Evolutionary conservation across 2,888 invertebrate species (phyloP).

Genomic region (Leptinotarsa juncta): DNA sequence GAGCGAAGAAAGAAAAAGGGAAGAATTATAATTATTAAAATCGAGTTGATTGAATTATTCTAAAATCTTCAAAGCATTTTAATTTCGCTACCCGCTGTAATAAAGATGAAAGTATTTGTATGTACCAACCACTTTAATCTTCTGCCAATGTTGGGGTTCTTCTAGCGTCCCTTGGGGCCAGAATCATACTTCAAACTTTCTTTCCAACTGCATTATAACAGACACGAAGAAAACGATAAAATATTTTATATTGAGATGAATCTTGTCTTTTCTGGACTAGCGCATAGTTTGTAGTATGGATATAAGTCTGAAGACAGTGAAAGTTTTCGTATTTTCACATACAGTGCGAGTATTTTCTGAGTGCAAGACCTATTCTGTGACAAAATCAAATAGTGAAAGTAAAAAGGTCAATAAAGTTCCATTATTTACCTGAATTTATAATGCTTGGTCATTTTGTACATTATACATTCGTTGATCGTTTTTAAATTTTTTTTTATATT

Average conservation of each 20-base stretch:
- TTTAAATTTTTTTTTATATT: too few relatives aligned
- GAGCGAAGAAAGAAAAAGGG: not conserved
- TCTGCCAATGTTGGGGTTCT: slow-evolving; percentile 41
- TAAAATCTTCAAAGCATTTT: slow-evolving; percentile 38
- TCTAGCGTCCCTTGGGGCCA: slow-evolving; percentile 36
- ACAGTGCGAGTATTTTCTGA: too few relatives aligned
- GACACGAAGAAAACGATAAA: slow-evolving; percentile 40
- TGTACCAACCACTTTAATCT: slow-evolving; percentile 47
- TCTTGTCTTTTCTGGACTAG: not conserved
- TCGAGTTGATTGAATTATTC: slow-evolving; percentile 44
- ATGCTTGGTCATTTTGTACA: too few relatives aligned
- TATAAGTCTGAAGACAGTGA: too few relatives aligned
- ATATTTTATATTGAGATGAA: slow-evolving; percentile 34
- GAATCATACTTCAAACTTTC: slow-evolving; percentile 47
- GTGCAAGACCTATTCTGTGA: too few relatives aligned
- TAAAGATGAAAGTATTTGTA: slow-evolving; percentile 47
- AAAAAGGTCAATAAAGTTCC: too few relatives aligned
- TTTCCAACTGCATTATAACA: slow-evolving; percentile 42
- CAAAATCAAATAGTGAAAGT: too few relatives aligned
- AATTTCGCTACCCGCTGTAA: slow-evolving; percentile 32
- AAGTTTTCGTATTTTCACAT: too few relatives aligned
- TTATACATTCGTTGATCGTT: too few relatives aligned
- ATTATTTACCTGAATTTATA: too few relatives aligned
- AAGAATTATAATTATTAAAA: slow-evolving; percentile 39
- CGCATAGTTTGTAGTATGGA: not conserved